Percentiles rank a stretch among this genome's conserved stretches.
Conservation (phyloP, 2,797 vertebrate genomes). For the Vespertilio murinus region DNA sequence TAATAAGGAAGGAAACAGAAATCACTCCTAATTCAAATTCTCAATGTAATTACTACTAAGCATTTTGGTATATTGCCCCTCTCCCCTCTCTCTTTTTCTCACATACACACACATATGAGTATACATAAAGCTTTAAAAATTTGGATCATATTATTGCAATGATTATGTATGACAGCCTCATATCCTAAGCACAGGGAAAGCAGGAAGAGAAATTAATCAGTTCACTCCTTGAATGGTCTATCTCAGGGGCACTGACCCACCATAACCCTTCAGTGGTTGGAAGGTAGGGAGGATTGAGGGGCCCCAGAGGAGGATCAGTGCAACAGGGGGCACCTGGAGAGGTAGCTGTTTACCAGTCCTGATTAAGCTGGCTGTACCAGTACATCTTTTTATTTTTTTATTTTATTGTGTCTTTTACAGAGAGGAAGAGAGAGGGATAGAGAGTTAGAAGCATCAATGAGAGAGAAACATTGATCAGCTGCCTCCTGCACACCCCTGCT, state of each 20-base stretch:
- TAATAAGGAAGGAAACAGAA: background rate
- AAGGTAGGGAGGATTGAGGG: background rate
- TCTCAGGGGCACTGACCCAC: background rate
- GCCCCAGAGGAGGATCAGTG: background rate
- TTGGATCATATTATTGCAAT: background rate
- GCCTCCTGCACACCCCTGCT: too few relatives aligned
- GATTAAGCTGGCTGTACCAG: rapidly evolving
- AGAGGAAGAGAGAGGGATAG: too few relatives aligned
- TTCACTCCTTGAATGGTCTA: background rate
- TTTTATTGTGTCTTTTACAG: too few relatives aligned
- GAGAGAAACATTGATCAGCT: too few relatives aligned
- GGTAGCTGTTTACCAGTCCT: rapidly evolving
- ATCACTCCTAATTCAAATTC: background rate
- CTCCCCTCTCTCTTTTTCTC: background rate
- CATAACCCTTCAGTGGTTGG: background rate
- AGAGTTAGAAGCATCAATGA: too few relatives aligned
- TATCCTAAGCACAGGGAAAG: too few relatives aligned
- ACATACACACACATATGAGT: too few relatives aligned
- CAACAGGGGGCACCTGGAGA: background rate
- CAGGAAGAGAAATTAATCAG: too few relatives aligned
- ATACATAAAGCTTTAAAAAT: background rate
- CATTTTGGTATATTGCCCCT: background rate
- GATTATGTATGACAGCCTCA: background rate
- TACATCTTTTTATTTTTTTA: too few relatives aligned
- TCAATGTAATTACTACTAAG: background rate